A percentile compares a stretch with the other conserved stretches of the same genome.
Conservation (phyloP, 2,888 invertebrate genomes). For the Marronus borbonicus region DNA sequence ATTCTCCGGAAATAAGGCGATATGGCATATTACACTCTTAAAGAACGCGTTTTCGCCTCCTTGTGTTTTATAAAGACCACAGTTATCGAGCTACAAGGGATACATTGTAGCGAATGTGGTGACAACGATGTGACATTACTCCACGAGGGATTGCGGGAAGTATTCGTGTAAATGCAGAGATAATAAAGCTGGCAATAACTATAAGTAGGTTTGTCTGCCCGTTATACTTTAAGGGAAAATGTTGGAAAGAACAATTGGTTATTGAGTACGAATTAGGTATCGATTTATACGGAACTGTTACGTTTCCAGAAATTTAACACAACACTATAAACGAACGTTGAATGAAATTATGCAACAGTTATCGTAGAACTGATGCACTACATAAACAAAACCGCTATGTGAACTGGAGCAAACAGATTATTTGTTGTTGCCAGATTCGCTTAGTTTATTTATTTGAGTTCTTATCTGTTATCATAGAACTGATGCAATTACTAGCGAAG, state of each 20-base stretch:
- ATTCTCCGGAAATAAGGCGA: neutral
- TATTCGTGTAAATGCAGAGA: neutral
- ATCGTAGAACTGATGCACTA: no score
- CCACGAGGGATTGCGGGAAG: neutral
- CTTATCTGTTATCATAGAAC: no score
- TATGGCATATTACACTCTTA: neutral
- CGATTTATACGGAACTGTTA: no score
- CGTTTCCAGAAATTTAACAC: no score
- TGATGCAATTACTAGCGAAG: no score
- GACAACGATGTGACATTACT: neutral
- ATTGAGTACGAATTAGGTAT: no score
- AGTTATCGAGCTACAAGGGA: neutral
- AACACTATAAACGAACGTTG: no score
- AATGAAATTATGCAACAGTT: no score
- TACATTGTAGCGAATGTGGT: neutral
- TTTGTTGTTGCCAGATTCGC: no score
- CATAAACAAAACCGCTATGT: no score
- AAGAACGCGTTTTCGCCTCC: neutral
- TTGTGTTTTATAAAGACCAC: neutral
- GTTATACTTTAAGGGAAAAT: neutral
- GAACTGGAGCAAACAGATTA: no score
- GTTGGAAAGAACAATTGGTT: neutral
- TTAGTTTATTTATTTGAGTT: no score
- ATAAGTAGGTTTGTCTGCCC: neutral
- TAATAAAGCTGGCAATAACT: neutral